A percentile compares a stretch with the other conserved stretches of the same genome.
phyloP scores from a whole-genome alignment of 2,113 vertebrate genomes.

The Pitta sordida region DNA sequence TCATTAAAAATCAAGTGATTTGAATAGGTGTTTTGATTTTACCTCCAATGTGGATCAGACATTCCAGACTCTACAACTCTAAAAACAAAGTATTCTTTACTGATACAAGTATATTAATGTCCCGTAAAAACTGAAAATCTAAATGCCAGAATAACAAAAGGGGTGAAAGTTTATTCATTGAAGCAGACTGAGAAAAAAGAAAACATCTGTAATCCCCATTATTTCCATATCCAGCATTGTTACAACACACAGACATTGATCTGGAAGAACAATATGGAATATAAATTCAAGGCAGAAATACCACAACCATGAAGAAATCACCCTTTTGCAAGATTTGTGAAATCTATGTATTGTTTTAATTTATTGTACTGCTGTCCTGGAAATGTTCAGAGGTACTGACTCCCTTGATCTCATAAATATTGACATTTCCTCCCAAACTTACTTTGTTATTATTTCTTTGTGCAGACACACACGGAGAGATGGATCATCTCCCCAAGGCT shows the following conservation, averaged over 20 bases:
- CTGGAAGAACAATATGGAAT: not conserved
- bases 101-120: not conserved
- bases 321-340: not conserved
- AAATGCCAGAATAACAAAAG: not conserved
- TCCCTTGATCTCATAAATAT: not conserved
- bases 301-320: not conserved
- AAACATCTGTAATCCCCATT: not conserved
- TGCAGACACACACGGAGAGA: not conserved
- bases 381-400: not conserved
- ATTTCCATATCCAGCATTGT: not conserved
- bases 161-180: not conserved
- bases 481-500: not conserved
- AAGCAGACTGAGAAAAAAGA: not conserved
- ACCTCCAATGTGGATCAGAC: not conserved
- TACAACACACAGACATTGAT: not conserved
- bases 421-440: not conserved
- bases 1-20: not conserved
- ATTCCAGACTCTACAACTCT: not conserved
- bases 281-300: not conserved
- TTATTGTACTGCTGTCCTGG: not conserved
- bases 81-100: not conserved
- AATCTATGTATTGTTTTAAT: not conserved
- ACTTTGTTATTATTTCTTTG: not conserved
- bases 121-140: not conserved
- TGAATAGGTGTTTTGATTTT: not conserved